Evolutionary conservation across 2,888 invertebrate species (phyloP).

Genomic region (Cataglyphis altisquamis): DNA sequence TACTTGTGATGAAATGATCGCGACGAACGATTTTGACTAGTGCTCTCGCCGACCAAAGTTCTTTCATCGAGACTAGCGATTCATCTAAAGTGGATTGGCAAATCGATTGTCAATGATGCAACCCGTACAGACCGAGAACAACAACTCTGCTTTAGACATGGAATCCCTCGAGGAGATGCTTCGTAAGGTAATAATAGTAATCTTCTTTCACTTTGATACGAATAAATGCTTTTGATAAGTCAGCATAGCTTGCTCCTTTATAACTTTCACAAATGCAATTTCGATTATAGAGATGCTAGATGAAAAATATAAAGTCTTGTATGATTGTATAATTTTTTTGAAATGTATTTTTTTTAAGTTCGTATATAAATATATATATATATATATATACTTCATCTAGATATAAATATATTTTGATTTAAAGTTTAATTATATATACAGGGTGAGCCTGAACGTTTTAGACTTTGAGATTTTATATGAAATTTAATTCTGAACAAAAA

Average conservation of each 20-base stretch:
- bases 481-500: too few species aligned
- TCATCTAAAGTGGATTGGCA: conserved; percentile 58
- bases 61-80: neutral
- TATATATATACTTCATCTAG: neutral
- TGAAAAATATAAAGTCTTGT: neutral
- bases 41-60: conserved; percentile 9
- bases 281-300: neutral
- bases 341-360: neutral
- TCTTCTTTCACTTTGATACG: neutral
- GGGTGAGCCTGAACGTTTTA: too few species aligned
- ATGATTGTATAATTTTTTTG: neutral
- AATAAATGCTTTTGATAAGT: neutral
- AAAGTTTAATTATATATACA: neutral
- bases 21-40: conserved; percentile 11
- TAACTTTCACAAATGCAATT: neutral
- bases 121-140: conserved; percentile 87
- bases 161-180: conserved; percentile 93
- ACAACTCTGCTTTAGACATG: conserved; percentile 90
- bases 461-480: too few species aligned
- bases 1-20: conserved; percentile 21
- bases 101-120: conserved; percentile 75
- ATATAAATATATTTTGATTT: neutral
- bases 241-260: neutral
- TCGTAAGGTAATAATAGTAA: conserved; percentile 88
- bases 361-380: neutral